These are phyloP conservation scores for Tetropium fuscum DNA, from an alignment of 2,888 invertebrate species.

Conservation along the genomic window DNA sequence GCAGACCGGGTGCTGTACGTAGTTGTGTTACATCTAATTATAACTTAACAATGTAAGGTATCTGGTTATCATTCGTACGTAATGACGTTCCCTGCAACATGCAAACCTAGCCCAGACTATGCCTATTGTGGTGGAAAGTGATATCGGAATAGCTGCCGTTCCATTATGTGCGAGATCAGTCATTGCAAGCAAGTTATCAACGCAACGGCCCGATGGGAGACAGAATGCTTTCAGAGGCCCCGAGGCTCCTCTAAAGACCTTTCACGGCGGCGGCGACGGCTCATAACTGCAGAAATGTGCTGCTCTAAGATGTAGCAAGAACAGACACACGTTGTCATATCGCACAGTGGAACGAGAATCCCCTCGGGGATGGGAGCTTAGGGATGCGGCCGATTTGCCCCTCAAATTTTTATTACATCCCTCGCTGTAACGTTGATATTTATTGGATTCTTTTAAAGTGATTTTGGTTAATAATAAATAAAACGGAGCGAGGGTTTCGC, in stretches of 20 bases:
- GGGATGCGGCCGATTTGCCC: background rate
- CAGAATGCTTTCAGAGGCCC: conserved; percentile 2
- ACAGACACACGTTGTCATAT: conserved; percentile 1
- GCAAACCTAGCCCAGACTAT: conserved; percentile 27
- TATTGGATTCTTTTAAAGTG: background rate
- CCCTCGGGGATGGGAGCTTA: no score
- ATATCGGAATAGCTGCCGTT: conserved; percentile 15
- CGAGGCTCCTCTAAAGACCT: conserved; percentile 6
- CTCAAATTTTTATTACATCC: background rate
- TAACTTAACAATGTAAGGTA: conserved; percentile 18
- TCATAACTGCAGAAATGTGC: conserved; percentile 5
- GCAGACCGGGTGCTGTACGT: no score
- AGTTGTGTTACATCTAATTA: conserved; percentile 11
- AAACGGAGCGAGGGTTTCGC: no score
- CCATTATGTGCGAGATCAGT: conserved; percentile 19
- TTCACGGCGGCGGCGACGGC: background rate
- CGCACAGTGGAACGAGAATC: background rate
- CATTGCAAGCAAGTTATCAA: conserved; percentile 16
- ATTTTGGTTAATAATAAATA: background rate
- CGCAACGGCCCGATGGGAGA: conserved; percentile 9
- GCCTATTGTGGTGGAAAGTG: conserved; percentile 31
- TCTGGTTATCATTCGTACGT: conserved; percentile 28
- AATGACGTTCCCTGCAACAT: conserved; percentile 29
- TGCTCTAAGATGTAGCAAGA: background rate
- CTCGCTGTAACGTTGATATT: background rate